phyloP scores from a whole-genome alignment of 2,797 vertebrate genomes.

The Pipistrellus kuhlii region DNA sequence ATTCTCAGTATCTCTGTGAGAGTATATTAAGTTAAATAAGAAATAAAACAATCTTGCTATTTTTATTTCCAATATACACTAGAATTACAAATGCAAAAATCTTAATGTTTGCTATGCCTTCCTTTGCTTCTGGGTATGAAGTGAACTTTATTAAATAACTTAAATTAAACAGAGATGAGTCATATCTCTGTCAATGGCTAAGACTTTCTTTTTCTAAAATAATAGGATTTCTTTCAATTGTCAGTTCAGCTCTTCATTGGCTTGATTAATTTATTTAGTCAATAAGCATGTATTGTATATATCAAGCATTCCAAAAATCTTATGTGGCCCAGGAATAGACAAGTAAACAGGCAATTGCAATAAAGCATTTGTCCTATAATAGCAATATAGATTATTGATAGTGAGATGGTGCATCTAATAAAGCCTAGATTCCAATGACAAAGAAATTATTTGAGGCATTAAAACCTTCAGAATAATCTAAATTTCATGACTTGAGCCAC shows the following conservation, averaged over 20 bases:
- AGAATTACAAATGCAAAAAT: constrained; percentile 64
- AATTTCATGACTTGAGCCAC: not conserved
- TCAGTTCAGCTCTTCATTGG: not conserved
- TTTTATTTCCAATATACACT: constrained; percentile 64
- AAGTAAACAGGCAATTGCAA: not conserved
- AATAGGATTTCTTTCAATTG: not conserved
- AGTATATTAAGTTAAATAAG: constrained; percentile 63
- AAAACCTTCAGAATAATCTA: not conserved
- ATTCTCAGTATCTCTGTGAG: constrained; percentile 3
- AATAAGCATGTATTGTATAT: not conserved
- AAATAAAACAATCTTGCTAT: not conserved
- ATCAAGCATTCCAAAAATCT: not conserved
- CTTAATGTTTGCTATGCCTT: constrained; percentile 50
- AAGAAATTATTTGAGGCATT: not conserved
- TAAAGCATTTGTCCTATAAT: not conserved
- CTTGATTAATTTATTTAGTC: not conserved
- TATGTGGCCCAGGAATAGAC: not conserved
- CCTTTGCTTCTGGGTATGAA: constrained; percentile 6
- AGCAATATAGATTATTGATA: not conserved
- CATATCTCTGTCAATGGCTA: not conserved
- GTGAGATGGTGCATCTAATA: not conserved
- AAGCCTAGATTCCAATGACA: not conserved
- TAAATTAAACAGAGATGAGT: not conserved
- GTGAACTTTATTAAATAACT: constrained; percentile 27
- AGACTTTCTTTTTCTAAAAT: constrained; percentile 28